Percentiles rank a stretch among this genome's conserved stretches.
These are phyloP conservation scores for Hyalella azteca DNA, from an alignment of 2,888 invertebrate genomes.

Conservation along the genomic window DNA sequence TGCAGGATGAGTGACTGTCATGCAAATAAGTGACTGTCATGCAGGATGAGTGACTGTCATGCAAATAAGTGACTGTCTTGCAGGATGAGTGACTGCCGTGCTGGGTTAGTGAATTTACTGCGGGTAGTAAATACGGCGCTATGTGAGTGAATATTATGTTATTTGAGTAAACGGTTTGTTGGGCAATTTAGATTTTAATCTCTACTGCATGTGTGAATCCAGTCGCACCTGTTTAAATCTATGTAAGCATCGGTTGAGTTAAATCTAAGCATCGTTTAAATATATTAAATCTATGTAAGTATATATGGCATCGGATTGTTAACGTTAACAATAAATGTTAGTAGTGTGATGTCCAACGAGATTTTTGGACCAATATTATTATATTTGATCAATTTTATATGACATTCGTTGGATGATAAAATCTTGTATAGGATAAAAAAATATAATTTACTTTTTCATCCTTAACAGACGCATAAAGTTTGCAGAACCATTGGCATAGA, in stretches of 20 bases:
- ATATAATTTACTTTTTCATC: background rate
- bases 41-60: too few species aligned
- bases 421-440: background rate
- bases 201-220: too few species aligned
- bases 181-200: too few species aligned
- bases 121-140: background rate
- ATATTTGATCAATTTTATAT: background rate
- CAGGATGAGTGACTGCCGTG: too few species aligned
- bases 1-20: background rate
- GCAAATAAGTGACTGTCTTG: too few species aligned
- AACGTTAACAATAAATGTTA: background rate
- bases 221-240: too few species aligned
- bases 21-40: too few species aligned
- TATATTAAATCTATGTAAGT: background rate
- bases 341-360: background rate
- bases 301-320: background rate
- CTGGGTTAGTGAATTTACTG: background rate
- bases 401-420: background rate
- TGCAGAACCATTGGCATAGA: constrained; percentile 52
- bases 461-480: constrained; percentile 46
- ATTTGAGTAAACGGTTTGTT: too few species aligned
- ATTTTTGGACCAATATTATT: background rate
- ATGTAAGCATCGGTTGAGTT: too few species aligned
- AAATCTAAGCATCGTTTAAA: too few species aligned
- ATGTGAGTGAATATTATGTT: too few species aligned